These are phyloP conservation scores for Rhabdomys pumilio DNA, from an alignment of 2,797 vertebrate species.

Conservation along the genomic window DNA sequence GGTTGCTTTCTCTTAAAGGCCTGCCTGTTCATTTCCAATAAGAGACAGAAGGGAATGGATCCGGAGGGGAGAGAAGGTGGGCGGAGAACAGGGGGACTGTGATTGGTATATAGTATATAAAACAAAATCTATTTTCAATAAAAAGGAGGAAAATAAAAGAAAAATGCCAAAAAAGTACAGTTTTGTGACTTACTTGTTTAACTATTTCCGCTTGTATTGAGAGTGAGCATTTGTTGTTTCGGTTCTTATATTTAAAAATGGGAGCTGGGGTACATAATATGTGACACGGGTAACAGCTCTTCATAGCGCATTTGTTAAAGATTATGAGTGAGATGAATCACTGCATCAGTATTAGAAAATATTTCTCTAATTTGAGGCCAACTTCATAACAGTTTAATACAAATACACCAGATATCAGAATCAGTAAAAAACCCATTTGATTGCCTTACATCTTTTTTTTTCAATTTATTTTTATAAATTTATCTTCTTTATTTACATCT, in stretches of 20 bases:
- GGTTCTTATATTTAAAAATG: conserved; percentile 1
- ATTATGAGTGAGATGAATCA: conserved; percentile 30
- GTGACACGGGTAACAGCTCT: neutral
- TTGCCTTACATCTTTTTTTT: conserved; percentile 9
- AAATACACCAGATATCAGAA: conserved; percentile 69
- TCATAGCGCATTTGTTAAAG: conserved; percentile 33
- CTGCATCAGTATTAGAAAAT: conserved; percentile 42
- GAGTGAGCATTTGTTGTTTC: conserved; percentile 19
- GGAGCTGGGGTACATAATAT: neutral
- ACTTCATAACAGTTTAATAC: conserved; percentile 70
- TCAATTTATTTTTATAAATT: no score
- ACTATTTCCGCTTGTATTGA: neutral
- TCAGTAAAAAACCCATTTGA: conserved; percentile 64
- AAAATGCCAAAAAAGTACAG: conserved; percentile 14
- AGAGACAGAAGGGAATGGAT: neutral
- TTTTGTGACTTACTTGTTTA: neutral
- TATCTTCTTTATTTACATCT: no score
- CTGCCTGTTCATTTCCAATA: neutral
- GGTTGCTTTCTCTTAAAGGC: neutral
- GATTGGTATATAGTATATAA: neutral
- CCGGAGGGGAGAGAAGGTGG: neutral
- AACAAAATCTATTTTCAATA: neutral
- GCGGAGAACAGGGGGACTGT: neutral
- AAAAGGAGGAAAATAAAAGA: neutral
- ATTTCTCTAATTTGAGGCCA: conserved; percentile 37